These are phyloP conservation scores for Tenualosa ilisha DNA, from an alignment of 2,797 vertebrate species.

Conservation along the genomic window DNA sequence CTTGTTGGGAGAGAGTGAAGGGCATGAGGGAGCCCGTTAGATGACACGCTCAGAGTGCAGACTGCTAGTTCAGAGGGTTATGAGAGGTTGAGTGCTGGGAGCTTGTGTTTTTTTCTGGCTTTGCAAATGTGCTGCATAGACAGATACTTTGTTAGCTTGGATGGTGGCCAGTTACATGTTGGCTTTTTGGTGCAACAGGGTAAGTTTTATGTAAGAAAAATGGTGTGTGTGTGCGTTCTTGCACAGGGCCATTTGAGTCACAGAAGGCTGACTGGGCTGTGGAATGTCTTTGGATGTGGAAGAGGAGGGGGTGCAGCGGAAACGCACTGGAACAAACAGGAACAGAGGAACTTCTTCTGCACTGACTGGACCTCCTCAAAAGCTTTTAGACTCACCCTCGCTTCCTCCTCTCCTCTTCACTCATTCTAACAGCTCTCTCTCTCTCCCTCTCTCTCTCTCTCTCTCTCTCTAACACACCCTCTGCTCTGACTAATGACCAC, in stretches of 20 bases:
- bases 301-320: constrained; percentile 61
- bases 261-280: constrained; percentile 56
- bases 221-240: constrained; percentile 20
- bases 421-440: not conserved
- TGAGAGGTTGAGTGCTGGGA: not conserved
- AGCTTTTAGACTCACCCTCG: constrained; percentile 28
- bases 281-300: constrained; percentile 64
- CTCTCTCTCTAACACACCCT: not conserved
- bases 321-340: constrained; percentile 62
- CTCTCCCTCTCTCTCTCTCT: not conserved
- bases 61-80: not conserved
- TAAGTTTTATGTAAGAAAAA: not conserved
- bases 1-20: not conserved
- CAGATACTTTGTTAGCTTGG: not conserved
- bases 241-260: constrained; percentile 50
- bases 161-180: not conserved
- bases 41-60: not conserved
- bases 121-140: not conserved
- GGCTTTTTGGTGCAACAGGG: not conserved
- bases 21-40: not conserved
- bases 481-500: not conserved
- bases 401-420: not conserved
- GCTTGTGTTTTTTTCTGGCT: not conserved
- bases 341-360: constrained; percentile 25
- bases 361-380: constrained; percentile 45